Conservation (phyloP, 1,140 invertebrate genomes). For the Drosophila gunungcola region DNA sequence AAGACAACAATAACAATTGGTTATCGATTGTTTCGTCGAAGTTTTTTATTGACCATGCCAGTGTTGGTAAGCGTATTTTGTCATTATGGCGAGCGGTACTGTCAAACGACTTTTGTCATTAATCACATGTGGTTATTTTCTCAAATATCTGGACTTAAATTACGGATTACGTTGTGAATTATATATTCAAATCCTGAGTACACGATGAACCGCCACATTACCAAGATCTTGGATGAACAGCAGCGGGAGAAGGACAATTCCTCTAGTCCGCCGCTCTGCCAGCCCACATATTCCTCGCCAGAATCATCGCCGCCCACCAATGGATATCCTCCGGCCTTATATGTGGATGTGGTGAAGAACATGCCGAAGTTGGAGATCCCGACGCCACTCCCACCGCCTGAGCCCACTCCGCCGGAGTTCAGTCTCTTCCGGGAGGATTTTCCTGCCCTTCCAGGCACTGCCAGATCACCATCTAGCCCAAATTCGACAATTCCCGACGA, state of each 20-base stretch:
- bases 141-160: conserved; percentile 16
- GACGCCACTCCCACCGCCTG: neutral
- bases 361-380: conserved; percentile 21
- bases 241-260: conserved; percentile 16
- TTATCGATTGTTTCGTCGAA: conserved; percentile 1
- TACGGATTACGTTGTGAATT: conserved; percentile 30
- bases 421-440: conserved; percentile 65
- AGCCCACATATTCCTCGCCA: conserved; percentile 18
- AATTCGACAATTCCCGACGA: conserved; percentile 39
- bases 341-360: conserved; percentile 73
- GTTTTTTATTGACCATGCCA: neutral
- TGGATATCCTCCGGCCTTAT: conserved; percentile 16
- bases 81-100: conserved; percentile 12
- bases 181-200: conserved; percentile 13
- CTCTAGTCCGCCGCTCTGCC: conserved; percentile 8
- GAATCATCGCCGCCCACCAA: neutral
- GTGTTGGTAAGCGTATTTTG: conserved; percentile 9
- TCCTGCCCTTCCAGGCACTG: conserved; percentile 56
- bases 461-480: neutral
- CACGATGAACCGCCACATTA: conserved; percentile 60
- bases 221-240: conserved; percentile 26
- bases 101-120: neutral
- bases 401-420: conserved; percentile 31
- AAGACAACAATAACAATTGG: too few relatives aligned
- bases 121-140: neutral